Percentiles rank a stretch among this genome's conserved stretches.
phyloP scores from a whole-genome alignment of 2,888 invertebrate genomes.

The Sacculina carcini region DNA sequence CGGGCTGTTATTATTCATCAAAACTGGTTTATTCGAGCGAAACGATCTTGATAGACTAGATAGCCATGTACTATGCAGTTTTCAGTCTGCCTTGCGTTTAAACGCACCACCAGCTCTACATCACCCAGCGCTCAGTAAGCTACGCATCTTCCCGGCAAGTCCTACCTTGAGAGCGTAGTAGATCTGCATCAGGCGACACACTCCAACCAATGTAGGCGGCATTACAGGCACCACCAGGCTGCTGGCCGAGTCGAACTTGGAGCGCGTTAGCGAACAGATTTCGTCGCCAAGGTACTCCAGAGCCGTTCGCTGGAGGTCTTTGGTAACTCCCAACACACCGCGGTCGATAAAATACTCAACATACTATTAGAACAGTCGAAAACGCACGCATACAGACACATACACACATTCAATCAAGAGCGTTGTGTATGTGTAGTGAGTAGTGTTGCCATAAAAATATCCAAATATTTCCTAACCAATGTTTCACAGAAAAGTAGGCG shows the following conservation, averaged over 20 bases:
- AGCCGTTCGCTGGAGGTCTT: conserved; percentile 37
- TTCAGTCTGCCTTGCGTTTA: neutral
- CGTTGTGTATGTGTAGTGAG: neutral
- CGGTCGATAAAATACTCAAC: conserved; percentile 49
- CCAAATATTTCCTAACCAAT: no score
- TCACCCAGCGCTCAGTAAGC: no score
- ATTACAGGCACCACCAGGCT: conserved; percentile 41
- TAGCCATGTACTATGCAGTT: neutral
- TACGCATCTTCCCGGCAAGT: conserved; percentile 7
- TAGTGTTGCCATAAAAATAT: neutral
- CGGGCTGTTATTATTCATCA: no score
- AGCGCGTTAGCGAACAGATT: conserved; percentile 31
- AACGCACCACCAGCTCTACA: neutral
- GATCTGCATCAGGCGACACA: conserved; percentile 40
- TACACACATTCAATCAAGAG: neutral
- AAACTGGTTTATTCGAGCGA: no score
- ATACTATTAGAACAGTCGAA: no score
- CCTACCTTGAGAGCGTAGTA: conserved; percentile 42
- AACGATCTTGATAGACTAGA: no score
- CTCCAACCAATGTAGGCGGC: conserved; percentile 43
- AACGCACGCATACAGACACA: neutral
- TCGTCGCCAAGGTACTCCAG: conserved; percentile 40
- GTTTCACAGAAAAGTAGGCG: no score
- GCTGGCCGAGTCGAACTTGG: conserved; percentile 37
- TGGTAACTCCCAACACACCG: conserved; percentile 41